A percentile compares a stretch with the other conserved stretches of the same genome.
These are phyloP conservation scores for Cephonodes hylas DNA, from an alignment of 2,888 invertebrate species.

Conservation along the genomic window DNA sequence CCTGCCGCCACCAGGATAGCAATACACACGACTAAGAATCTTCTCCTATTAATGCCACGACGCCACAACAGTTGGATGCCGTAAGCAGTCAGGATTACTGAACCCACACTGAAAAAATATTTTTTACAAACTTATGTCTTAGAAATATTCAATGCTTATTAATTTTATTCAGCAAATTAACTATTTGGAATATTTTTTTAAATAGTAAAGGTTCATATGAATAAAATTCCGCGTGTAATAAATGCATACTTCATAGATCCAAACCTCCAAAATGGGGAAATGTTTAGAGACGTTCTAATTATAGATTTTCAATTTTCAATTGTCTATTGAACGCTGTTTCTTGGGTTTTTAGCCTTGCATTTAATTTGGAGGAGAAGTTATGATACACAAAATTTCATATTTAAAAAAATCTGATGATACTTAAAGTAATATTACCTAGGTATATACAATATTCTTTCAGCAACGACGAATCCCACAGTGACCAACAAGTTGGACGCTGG, in stretches of 20 bases:
- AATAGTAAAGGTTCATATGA: too few species aligned
- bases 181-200: too few species aligned
- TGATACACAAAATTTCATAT: too few species aligned
- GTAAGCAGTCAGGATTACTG: conserved; percentile 87
- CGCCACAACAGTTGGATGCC: conserved; percentile 86
- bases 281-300: too few species aligned
- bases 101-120: conserved; percentile 86
- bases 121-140: not conserved
- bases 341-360: too few species aligned
- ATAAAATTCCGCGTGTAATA: too few species aligned
- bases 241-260: too few species aligned
- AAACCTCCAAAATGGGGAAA: too few species aligned
- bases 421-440: conserved; percentile 83
- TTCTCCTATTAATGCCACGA: conserved; percentile 57
- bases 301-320: too few species aligned
- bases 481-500: conserved; percentile 92
- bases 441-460: conserved; percentile 93
- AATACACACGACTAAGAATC: conserved; percentile 76
- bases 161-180: not conserved
- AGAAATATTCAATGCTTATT: not conserved
- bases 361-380: too few species aligned
- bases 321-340: too few species aligned
- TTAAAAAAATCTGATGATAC: too few species aligned
- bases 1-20: conserved; percentile 82
- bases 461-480: conserved; percentile 91